Evolutionary conservation across 2,113 vertebrate genomes (phyloP).

Genomic region (Pachycephala philippinensis): DNA sequence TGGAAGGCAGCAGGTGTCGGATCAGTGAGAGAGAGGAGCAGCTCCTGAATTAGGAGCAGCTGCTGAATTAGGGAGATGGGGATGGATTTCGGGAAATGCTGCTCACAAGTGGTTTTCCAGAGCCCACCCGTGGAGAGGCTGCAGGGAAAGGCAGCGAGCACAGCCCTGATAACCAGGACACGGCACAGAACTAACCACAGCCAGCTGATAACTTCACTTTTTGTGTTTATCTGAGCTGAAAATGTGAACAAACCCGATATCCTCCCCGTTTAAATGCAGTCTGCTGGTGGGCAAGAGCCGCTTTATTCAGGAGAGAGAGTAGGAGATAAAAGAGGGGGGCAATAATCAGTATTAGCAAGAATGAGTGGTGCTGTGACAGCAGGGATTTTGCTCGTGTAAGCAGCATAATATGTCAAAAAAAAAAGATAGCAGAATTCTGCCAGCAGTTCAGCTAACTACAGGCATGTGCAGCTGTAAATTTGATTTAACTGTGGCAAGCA

Average conservation of each 20-base stretch:
- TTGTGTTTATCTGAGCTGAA: neutral
- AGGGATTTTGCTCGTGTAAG: conserved; percentile 12
- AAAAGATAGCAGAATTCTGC: neutral
- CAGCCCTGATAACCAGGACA: neutral
- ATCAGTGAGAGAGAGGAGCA: neutral
- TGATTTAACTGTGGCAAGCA: neutral
- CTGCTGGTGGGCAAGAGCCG: neutral
- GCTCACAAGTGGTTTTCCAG: neutral
- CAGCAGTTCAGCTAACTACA: neutral
- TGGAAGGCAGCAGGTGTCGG: neutral
- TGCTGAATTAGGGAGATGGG: neutral
- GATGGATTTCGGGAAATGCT: neutral
- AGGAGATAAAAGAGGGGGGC: neutral
- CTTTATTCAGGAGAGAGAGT: neutral
- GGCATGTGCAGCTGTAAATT: neutral
- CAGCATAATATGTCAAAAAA: neutral
- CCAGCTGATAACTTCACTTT: neutral
- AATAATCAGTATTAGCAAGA: neutral
- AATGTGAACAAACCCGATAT: neutral
- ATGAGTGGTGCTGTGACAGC: neutral
- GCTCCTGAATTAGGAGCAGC: neutral
- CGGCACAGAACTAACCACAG: neutral
- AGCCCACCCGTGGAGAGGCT: neutral
- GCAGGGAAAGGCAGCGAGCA: neutral
- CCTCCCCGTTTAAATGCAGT: neutral